phyloP scores from a whole-genome alignment of 2,888 invertebrate genomes.

The Oligia latruncula region DNA sequence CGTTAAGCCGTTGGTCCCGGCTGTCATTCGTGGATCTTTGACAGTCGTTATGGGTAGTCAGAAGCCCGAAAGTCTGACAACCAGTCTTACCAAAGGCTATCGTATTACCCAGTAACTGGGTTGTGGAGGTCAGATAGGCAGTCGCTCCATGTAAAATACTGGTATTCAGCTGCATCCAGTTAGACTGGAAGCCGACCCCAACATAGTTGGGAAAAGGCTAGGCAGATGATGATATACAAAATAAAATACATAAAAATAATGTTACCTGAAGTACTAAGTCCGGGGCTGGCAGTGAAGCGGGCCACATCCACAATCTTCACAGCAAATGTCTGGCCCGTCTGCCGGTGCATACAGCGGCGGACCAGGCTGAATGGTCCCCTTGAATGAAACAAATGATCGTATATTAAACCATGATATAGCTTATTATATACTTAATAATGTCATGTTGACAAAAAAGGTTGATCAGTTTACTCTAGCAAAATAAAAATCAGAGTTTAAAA shows the following conservation, averaged over 20 bases:
- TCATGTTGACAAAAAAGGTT: background rate
- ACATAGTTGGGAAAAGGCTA: too few species aligned
- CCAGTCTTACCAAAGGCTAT: too few species aligned
- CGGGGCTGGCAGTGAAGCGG: conserved; percentile 98
- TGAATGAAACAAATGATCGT: conserved; percentile 70
- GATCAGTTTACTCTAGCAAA: background rate
- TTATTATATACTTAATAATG: background rate
- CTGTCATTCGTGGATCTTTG: too few species aligned
- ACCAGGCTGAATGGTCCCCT: conserved; percentile 99
- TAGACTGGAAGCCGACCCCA: too few species aligned
- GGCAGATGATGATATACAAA: too few species aligned
- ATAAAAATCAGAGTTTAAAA: conserved; percentile 34
- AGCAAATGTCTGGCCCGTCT: conserved; percentile 98
- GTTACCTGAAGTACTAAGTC: conserved; percentile 98
- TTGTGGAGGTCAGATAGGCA: too few species aligned
- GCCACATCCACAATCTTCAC: conserved; percentile 99
- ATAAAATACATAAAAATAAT: background rate
- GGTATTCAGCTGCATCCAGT: too few species aligned
- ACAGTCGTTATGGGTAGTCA: too few species aligned
- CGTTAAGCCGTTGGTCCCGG: too few species aligned
- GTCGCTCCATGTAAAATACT: too few species aligned
- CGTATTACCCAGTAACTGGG: too few species aligned
- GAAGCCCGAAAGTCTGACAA: too few species aligned
- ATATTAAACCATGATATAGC: background rate
- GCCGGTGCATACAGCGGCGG: conserved; percentile 97